Conservation (phyloP, 2,113 vertebrate genomes). For the Apteryx mantelli region DNA sequence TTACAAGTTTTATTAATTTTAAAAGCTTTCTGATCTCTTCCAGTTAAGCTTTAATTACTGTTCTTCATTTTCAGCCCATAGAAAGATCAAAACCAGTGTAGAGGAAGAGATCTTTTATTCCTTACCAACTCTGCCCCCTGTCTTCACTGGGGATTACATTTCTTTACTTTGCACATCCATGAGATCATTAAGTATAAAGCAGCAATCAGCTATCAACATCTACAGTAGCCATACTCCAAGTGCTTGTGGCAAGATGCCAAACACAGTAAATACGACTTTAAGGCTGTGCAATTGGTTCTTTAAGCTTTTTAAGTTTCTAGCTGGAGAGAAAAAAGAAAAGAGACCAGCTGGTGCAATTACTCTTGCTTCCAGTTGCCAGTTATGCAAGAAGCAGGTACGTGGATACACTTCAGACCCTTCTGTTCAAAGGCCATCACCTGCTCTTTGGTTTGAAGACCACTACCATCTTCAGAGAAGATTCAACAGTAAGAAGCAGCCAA, state of each 20-base stretch:
- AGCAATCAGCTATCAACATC: neutral
- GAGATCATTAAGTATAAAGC: neutral
- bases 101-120: neutral
- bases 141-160: neutral
- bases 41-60: constrained; percentile 27
- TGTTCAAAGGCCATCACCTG: neutral
- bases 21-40: constrained; percentile 39
- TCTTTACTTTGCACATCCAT: neutral
- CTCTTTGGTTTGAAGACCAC: neutral
- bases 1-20: constrained; percentile 7
- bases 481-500: neutral
- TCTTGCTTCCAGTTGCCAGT: neutral
- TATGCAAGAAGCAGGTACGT: neutral
- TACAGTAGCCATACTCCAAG: neutral
- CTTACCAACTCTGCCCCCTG: neutral
- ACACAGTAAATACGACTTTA: neutral
- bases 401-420: neutral
- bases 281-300: neutral
- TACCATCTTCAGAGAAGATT: neutral
- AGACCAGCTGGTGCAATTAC: neutral
- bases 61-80: neutral
- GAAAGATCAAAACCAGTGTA: constrained; percentile 26
- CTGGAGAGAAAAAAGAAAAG: neutral
- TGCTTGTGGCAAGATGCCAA: neutral
- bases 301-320: neutral